These are phyloP conservation scores for Clunio marinus DNA, from an alignment of 2,888 invertebrate genomes.

Conservation along the genomic window DNA sequence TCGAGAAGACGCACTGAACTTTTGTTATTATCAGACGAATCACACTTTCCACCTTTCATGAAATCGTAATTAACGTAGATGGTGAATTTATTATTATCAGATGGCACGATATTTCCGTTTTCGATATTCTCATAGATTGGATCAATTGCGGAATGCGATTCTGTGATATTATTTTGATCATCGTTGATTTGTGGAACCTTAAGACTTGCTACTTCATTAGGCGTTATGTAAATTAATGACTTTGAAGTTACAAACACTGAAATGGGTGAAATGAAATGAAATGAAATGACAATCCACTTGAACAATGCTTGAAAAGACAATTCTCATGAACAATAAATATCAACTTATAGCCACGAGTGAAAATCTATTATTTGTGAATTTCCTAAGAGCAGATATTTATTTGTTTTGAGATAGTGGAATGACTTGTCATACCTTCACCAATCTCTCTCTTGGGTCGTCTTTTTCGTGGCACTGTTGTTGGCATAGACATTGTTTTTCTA, in stretches of 20 bases:
- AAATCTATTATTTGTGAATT: conserved; percentile 19
- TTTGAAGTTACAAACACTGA: conserved; percentile 58
- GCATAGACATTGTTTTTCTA: conserved; percentile 40
- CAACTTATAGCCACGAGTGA: background rate
- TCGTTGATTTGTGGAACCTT: conserved; percentile 11
- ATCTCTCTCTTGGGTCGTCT: conserved; percentile 47
- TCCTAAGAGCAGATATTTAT: conserved; percentile 33
- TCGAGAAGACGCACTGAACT: conserved; percentile 37
- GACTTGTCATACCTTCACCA: conserved; percentile 34
- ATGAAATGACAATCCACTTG: conserved; percentile 44
- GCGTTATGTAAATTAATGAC: conserved; percentile 55
- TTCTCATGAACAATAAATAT: conserved; percentile 2
- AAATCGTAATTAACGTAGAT: conserved; percentile 38
- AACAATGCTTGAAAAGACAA: background rate
- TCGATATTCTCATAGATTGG: conserved; percentile 38
- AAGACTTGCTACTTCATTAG: conserved; percentile 41
- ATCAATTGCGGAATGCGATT: background rate
- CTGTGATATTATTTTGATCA: background rate
- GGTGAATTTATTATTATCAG: conserved; percentile 35
- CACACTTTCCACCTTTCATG: background rate
- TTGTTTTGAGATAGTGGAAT: background rate
- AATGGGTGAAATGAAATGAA: conserved; percentile 42
- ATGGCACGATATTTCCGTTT: conserved; percentile 30
- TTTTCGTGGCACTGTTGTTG: conserved; percentile 48
- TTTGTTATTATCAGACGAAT: conserved; percentile 12